phyloP scores from a whole-genome alignment of 2,113 vertebrate species.

The Phalacrocorax carbo region DNA sequence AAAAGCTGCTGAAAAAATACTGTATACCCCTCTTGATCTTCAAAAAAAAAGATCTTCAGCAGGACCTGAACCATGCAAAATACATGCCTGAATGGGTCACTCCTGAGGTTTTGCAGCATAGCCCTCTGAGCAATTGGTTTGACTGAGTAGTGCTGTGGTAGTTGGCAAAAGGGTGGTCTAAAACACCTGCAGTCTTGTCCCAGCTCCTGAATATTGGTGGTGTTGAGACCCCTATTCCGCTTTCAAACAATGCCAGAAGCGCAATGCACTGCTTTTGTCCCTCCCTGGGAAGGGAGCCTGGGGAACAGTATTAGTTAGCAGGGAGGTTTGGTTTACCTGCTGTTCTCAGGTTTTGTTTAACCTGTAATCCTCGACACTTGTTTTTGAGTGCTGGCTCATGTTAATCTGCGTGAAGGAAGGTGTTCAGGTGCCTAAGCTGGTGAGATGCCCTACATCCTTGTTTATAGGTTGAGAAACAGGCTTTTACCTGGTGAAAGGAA shows the following conservation, averaged over 20 bases:
- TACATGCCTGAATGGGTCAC: background rate
- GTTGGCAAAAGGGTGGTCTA: background rate
- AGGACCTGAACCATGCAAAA: background rate
- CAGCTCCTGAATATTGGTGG: background rate
- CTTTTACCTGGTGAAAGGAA: background rate
- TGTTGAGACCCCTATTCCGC: background rate
- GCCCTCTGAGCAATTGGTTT: background rate
- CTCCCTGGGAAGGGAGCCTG: background rate
- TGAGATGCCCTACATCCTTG: background rate
- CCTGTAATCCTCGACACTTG: background rate
- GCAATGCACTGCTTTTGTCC: background rate
- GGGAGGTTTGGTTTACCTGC: background rate
- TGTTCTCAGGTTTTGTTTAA: background rate
- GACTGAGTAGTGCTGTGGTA: background rate
- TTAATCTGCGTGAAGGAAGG: background rate
- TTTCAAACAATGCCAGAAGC: accelerated
- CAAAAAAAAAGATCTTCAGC: background rate
- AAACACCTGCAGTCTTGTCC: background rate
- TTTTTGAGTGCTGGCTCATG: background rate
- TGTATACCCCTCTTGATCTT: background rate
- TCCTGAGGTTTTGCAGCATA: background rate
- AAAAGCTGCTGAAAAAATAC: background rate
- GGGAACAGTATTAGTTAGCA: background rate
- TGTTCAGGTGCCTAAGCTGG: background rate
- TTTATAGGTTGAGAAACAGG: background rate